A percentile compares a stretch with the other conserved stretches of the same genome.
Conservation (phyloP, 2,888 invertebrate species). For the Ellobium chinense region DNA sequence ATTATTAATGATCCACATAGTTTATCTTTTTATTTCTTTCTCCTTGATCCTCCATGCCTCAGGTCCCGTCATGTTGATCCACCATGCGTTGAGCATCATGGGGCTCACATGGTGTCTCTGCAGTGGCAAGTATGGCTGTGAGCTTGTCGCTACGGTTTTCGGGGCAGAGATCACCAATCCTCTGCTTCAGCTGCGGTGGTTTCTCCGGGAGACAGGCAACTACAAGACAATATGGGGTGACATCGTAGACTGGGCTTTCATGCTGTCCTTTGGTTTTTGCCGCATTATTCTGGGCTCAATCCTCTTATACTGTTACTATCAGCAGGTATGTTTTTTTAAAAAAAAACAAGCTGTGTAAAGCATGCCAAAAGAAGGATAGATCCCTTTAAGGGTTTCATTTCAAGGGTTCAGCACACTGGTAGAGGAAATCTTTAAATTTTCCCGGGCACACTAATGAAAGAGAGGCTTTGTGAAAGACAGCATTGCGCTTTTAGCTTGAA, state of each 20-base stretch:
- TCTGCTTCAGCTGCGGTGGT: conserved; percentile 77
- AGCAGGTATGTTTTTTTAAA: conserved; percentile 58
- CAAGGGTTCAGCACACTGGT: no score
- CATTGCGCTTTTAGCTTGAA: no score
- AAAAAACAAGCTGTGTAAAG: no score
- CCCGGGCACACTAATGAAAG: no score
- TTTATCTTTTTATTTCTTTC: no score
- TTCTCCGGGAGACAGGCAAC: conserved; percentile 65
- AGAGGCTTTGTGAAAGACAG: no score
- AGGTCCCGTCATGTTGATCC: conserved; percentile 77
- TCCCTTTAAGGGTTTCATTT: no score
- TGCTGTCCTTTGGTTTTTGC: conserved; percentile 72
- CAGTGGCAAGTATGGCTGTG: conserved; percentile 72
- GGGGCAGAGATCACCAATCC: conserved; percentile 78
- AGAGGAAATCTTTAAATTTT: no score
- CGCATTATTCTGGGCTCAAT: conserved; percentile 71
- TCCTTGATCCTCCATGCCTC: no score
- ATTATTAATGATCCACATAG: no score
- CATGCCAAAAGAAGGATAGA: no score
- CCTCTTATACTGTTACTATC: conserved; percentile 69
- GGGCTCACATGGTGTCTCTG: conserved; percentile 66
- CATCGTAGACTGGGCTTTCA: conserved; percentile 72
- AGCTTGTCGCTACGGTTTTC: conserved; percentile 75
- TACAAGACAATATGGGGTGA: conserved; percentile 65
- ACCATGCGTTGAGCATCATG: conserved; percentile 73